These are phyloP conservation scores for Aphaenogaster ashmeadi DNA, from an alignment of 1,140 invertebrate genomes.

Conservation along the genomic window DNA sequence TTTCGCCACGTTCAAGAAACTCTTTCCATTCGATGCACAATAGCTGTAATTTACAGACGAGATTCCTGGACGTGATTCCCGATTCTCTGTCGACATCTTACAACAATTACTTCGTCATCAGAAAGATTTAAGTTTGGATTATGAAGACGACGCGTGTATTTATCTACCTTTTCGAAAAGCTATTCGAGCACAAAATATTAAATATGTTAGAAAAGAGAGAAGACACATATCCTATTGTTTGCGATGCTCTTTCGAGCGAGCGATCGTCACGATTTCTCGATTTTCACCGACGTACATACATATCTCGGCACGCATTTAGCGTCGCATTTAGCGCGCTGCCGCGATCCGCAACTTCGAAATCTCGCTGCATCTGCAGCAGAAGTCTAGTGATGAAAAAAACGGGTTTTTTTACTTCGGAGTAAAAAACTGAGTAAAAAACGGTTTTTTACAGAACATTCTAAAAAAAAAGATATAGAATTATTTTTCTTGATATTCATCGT, in stretches of 20 bases:
- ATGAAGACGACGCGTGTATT: no score
- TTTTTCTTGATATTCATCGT: no score
- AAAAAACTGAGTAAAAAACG: no score
- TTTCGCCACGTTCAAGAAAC: constrained; percentile 53
- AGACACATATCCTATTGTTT: not conserved
- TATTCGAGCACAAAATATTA: no score
- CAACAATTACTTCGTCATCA: not conserved
- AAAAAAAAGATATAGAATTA: no score
- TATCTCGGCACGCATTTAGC: constrained; percentile 1
- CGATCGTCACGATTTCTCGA: not conserved
- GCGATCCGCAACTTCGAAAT: constrained; percentile 8
- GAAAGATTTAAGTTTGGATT: not conserved
- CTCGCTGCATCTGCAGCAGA: not conserved
- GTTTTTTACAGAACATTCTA: no score
- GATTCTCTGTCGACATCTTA: not conserved
- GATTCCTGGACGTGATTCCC: not conserved
- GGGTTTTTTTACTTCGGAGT: no score
- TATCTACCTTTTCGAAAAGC: not conserved
- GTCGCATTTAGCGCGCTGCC: not conserved
- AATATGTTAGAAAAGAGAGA: not conserved
- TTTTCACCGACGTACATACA: not conserved
- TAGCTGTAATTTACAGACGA: constrained; percentile 28
- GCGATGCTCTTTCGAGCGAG: not conserved
- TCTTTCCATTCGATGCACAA: constrained; percentile 22
- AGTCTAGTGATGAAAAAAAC: no score